Conservation (phyloP, 2,113 vertebrate species). For the Hypocryptadius cinnamomeus region DNA sequence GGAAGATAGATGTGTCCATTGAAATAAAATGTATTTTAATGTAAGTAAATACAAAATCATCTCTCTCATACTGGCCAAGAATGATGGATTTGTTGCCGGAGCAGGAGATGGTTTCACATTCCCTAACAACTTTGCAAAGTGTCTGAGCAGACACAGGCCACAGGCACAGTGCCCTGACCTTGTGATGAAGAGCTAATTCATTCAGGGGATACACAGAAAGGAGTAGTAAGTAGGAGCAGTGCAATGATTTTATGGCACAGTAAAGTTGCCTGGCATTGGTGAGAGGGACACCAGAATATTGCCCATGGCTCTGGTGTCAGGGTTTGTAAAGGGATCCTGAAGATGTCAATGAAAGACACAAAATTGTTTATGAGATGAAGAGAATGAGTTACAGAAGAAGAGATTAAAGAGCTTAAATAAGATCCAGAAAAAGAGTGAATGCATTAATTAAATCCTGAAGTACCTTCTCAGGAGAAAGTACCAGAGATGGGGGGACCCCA, state of each 20-base stretch:
- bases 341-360: not conserved
- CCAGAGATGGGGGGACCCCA: not conserved
- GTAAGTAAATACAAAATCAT: not conserved
- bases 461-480: not conserved
- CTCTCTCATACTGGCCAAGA: not conserved
- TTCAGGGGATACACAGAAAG: not conserved
- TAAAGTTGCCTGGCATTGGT: not conserved
- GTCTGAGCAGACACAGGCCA: not conserved
- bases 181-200: slow-evolving; percentile 20
- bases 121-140: not conserved
- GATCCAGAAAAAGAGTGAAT: slow-evolving; percentile 14
- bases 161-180: not conserved
- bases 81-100: not conserved
- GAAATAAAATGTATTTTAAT: not conserved
- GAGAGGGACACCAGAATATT: not conserved
- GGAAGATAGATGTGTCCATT: not conserved
- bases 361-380: not conserved
- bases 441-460: slow-evolving; percentile 4
- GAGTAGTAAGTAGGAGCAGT: not conserved
- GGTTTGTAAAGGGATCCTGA: not conserved
- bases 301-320: not conserved
- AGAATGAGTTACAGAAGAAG: not conserved
- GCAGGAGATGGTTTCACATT: not conserved
- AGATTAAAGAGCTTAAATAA: not conserved
- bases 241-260: not conserved